Conservation (phyloP, 2,113 vertebrate species). For the Oxygymnocypris stewartii region DNA sequence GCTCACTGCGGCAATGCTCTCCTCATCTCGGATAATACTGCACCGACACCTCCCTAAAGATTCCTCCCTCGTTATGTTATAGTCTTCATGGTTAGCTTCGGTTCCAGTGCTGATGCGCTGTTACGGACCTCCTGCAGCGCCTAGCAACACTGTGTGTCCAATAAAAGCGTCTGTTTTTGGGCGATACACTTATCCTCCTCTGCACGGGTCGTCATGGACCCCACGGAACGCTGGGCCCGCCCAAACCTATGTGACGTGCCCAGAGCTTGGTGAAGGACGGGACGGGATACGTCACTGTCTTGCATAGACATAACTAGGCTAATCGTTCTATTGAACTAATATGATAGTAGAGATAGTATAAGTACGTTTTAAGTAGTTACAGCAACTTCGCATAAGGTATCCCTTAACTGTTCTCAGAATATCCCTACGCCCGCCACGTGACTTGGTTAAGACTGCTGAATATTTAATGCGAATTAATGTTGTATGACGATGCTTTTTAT, state of each 20-base stretch:
- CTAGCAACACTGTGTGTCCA: conserved; percentile 74
- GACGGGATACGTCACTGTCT: neutral
- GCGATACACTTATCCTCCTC: conserved; percentile 58
- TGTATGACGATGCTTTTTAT: conserved; percentile 51
- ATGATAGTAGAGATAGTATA: neutral
- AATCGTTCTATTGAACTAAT: neutral
- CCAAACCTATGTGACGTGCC: neutral
- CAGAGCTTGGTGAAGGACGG: conserved; percentile 19
- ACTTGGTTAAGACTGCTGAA: conserved; percentile 11
- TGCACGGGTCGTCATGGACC: conserved; percentile 52
- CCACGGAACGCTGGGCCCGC: conserved; percentile 40
- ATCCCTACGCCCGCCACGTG: neutral
- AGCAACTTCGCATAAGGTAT: neutral
- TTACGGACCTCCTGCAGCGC: conserved; percentile 63
- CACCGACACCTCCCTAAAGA: conserved; percentile 30
- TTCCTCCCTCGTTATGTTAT: neutral
- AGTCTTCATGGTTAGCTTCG: conserved; percentile 20
- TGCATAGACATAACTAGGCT: neutral
- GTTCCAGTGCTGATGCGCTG: conserved; percentile 43
- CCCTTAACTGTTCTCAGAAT: neutral
- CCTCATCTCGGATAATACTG: conserved; percentile 38
- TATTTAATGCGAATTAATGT: conserved; percentile 46
- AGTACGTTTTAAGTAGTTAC: neutral
- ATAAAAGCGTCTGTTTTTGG: conserved; percentile 68
- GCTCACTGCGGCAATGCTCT: conserved; percentile 69